Evolutionary conservation across 2,113 vertebrate species (phyloP).

Genomic region (Cryptotis parvus): DNA sequence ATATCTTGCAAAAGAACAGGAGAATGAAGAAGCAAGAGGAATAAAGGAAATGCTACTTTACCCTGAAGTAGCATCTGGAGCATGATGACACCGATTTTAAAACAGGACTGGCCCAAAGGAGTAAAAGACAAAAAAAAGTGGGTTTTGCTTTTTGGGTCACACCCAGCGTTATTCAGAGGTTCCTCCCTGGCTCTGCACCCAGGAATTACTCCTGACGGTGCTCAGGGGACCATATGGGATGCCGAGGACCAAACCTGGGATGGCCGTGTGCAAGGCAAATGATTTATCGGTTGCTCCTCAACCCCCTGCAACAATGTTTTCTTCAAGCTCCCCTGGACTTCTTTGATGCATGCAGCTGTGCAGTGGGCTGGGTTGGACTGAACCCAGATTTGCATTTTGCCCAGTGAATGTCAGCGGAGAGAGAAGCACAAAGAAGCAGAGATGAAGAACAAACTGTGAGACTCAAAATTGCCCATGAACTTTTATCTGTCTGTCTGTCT

Average conservation of each 20-base stretch:
- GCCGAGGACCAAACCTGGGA: too few species aligned
- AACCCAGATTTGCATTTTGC: neutral
- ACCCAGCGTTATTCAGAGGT: too few species aligned
- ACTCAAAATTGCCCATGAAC: neutral
- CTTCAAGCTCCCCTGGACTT: neutral
- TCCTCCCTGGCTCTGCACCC: too few species aligned
- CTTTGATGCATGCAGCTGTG: neutral
- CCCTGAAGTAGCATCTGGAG: neutral
- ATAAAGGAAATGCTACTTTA: neutral
- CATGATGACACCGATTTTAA: neutral
- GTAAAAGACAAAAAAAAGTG: too few species aligned
- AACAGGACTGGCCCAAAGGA: neutral
- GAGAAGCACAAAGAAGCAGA: neutral
- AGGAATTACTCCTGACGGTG: too few species aligned
- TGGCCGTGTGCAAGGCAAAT: too few species aligned
- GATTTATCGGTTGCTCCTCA: too few species aligned
- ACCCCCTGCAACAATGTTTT: too few species aligned
- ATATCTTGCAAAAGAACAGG: neutral
- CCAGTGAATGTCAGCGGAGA: neutral
- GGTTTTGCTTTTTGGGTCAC: too few species aligned
- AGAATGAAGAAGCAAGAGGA: neutral
- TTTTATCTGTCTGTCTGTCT: neutral
- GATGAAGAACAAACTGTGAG: too few species aligned
- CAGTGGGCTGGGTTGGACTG: neutral
- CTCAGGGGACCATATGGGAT: too few species aligned